Evolutionary conservation across 1,140 invertebrate genomes (phyloP).

Genomic region (Saccostrea glomerata): DNA sequence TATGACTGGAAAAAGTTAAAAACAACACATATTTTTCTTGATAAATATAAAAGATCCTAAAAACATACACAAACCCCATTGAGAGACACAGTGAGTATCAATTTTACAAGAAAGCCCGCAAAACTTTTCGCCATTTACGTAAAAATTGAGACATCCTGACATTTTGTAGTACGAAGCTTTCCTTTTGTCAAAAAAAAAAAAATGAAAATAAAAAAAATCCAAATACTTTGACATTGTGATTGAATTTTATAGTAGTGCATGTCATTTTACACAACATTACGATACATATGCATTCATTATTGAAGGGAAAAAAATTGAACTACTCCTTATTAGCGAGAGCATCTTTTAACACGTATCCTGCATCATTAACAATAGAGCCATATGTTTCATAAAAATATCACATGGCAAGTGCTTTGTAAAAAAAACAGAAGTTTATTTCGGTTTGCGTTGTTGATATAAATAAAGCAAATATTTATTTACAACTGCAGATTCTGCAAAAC

Average conservation of each 20-base stretch:
- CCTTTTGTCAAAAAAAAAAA: not conserved
- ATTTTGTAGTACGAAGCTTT: not conserved
- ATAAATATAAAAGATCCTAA: too few relatives aligned
- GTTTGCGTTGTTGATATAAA: not conserved
- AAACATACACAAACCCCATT: too few relatives aligned
- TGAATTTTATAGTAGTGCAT: not conserved
- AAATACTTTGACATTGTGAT: not conserved
- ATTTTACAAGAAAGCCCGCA: too few relatives aligned
- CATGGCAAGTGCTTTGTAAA: not conserved
- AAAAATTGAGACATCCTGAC: not conserved
- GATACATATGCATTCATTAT: not conserved
- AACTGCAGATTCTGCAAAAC: not conserved
- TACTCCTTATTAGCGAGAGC: not conserved
- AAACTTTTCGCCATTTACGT: not conserved
- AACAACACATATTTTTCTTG: too few relatives aligned
- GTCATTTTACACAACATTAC: not conserved
- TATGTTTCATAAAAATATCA: not conserved
- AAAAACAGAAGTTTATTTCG: not conserved
- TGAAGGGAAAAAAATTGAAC: not conserved
- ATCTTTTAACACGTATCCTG: not conserved
- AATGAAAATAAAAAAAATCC: not conserved
- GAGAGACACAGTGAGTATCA: too few relatives aligned
- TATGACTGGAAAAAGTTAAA: too few relatives aligned
- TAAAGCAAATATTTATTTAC: not conserved
- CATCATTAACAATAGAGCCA: not conserved